Evolutionary conservation across 2,113 vertebrate species (phyloP).

Genomic region (Pristiophorus japonicus): DNA sequence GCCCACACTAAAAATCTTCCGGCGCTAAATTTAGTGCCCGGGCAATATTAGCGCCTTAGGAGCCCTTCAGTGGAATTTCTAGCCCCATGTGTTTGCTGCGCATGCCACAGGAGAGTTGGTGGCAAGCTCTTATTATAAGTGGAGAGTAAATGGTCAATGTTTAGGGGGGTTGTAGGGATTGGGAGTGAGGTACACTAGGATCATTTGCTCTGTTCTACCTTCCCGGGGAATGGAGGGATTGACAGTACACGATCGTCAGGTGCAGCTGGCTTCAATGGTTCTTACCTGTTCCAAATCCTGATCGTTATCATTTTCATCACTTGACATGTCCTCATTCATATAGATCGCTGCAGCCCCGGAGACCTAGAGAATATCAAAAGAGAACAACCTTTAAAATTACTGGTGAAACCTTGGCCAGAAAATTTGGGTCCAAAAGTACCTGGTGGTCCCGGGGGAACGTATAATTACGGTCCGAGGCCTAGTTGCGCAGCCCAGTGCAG

Average conservation of each 20-base stretch:
- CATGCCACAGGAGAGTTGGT: too few relatives aligned
- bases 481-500: too few relatives aligned
- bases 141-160: background rate
- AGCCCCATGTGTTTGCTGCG: too few relatives aligned
- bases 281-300: slow-evolving; percentile 68
- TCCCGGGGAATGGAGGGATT: background rate
- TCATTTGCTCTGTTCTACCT: background rate
- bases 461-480: too few relatives aligned
- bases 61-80: too few relatives aligned
- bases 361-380: slow-evolving; percentile 42
- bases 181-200: background rate
- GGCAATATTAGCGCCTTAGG: too few relatives aligned
- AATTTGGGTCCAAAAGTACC: too few relatives aligned
- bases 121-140: background rate
- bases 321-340: slow-evolving; percentile 50
- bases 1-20: too few relatives aligned
- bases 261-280: background rate
- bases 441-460: too few relatives aligned
- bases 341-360: slow-evolving; percentile 52
- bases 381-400: background rate
- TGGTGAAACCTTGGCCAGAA: too few relatives aligned
- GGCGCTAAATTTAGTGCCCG: too few relatives aligned
- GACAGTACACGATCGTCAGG: too few relatives aligned
- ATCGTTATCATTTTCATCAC: slow-evolving; percentile 52
- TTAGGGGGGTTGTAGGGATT: background rate